Conservation (phyloP, 1,140 invertebrate genomes). For the Drosophila triauraria region DNA sequence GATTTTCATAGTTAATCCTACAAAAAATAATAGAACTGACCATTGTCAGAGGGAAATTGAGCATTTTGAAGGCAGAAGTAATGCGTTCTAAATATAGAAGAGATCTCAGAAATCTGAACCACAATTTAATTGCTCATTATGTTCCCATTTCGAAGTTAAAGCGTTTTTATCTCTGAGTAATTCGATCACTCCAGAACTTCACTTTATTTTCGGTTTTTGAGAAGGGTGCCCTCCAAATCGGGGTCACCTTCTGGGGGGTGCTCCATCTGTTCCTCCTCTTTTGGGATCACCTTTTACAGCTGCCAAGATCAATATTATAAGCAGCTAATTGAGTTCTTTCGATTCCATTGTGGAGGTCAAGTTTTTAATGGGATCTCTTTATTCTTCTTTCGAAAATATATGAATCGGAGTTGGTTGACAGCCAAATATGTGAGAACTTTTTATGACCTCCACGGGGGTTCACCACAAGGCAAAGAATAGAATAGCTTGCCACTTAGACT, state of each 20-base stretch:
- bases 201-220: constrained; percentile 17
- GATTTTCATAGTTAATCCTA: neutral
- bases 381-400: neutral
- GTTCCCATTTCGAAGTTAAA: constrained; percentile 12
- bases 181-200: constrained; percentile 11
- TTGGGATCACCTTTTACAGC: neutral
- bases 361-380: constrained; percentile 23
- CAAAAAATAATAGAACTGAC: neutral
- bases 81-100: neutral
- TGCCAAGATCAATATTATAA: constrained; percentile 28
- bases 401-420: constrained; percentile 24
- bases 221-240: constrained; percentile 21
- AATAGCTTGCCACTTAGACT: constrained; percentile 29
- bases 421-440: constrained; percentile 29
- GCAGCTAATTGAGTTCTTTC: constrained; percentile 30
- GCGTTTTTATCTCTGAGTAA: constrained; percentile 14
- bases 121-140: constrained; percentile 17
- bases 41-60: constrained; percentile 2
- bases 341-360: constrained; percentile 20
- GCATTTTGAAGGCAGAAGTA: neutral
- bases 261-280: constrained; percentile 9
- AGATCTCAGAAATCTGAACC: neutral
- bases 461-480: constrained; percentile 11
- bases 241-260: constrained; percentile 19
- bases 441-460: constrained; percentile 29